These are phyloP conservation scores for Pterophyllum scalare DNA, from an alignment of 2,113 vertebrate species.

Conservation along the genomic window DNA sequence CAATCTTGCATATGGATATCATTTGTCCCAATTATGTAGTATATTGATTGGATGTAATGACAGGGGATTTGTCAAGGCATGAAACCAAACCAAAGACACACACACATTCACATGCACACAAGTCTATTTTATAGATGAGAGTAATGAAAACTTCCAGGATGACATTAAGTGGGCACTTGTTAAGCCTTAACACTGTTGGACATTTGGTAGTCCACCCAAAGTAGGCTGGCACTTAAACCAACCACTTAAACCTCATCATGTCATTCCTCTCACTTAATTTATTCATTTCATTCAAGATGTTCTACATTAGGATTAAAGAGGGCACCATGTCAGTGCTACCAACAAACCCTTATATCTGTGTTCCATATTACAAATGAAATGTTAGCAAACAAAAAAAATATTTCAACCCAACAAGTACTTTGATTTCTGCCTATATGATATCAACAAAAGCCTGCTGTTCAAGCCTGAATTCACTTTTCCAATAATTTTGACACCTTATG, in stretches of 20 bases:
- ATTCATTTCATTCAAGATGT: neutral
- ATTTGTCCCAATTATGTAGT: constrained; percentile 52
- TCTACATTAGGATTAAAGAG: neutral
- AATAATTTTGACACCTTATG: too few relatives aligned
- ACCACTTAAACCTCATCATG: neutral
- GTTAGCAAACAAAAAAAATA: too few relatives aligned
- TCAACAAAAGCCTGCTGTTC: too few relatives aligned
- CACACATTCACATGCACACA: neutral
- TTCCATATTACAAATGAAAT: neutral
- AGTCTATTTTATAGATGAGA: neutral
- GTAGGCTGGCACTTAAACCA: neutral
- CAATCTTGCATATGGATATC: constrained; percentile 19
- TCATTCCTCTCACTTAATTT: neutral
- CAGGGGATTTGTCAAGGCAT: constrained; percentile 27
- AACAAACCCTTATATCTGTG: neutral
- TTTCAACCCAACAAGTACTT: neutral
- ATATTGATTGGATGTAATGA: constrained; percentile 45
- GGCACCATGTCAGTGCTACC: neutral
- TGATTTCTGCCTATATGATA: too few relatives aligned
- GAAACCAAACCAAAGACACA: neutral
- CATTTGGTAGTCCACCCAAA: neutral
- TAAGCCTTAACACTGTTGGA: neutral
- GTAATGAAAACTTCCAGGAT: neutral
- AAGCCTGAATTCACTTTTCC: too few relatives aligned
- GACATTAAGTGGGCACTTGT: neutral